Base-by-base conservation (phyloP, 2,888 invertebrate genomes). In the Chaetogeoica ovagalla region DNA sequence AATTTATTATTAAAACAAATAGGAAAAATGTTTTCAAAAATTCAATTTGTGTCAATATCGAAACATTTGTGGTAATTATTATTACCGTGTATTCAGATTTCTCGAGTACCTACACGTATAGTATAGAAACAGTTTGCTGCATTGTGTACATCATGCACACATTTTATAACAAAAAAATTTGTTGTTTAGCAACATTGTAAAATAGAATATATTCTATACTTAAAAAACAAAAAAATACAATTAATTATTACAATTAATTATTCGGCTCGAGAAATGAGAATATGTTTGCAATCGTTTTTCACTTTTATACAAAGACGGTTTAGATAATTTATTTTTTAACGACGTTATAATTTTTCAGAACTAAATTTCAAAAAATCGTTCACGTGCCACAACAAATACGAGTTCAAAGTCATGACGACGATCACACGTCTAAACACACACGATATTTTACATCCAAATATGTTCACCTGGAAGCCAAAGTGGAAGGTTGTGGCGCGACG, bases 401-500 rank as follows among this genome's bases (percentile, higher is more conserved):
- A 60, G 9, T 73, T n/a, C 2, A 30, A 62, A 63, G 23, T 62
- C 73, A 62, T 30, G 63, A 62, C 30, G 63, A 62, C 48, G 13
- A 48, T 13, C 48, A 48, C 48, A n/a, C 17, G 55, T 37, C 5
- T 43, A 66, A 21, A 30, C 60, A 72, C 60, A 60, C 23, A 30
- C 30, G 17, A 7, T 13, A n/a, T 19, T 30, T 30, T 23, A 48
- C 55, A 59, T 9, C 48, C 48, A 19, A 68, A 57, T 11, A n/a
- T 83, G 84, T 84, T 81, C 74, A 81, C 79, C 83, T 82, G 82
- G 82, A 82, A 81, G 75, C 62, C 75, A 76, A 79, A 48, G 68
- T 81, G 55, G 75, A 72, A 43, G 82, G 23, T 52, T 82, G 81
- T 19, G 81, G 70, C 7, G 65, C 81, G 13, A 82, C 82, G 48